Base-by-base conservation (phyloP, 2,888 invertebrate species). In the Xanthia icteritia region DNA sequence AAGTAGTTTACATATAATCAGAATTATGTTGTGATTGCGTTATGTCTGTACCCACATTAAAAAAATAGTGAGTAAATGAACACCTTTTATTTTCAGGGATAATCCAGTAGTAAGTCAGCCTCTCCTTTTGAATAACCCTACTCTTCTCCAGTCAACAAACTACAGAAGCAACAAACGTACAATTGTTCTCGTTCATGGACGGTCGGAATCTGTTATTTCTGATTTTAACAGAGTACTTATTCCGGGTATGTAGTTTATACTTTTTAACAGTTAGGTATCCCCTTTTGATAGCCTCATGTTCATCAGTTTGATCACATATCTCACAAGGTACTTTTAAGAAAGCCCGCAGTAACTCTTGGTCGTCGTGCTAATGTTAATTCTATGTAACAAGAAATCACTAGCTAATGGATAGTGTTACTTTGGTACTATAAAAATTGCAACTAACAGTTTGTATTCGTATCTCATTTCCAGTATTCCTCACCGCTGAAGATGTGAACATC, bases 401-500 rank as follows among this genome's bases (percentile, higher is more conserved):
- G 23, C 20, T 27, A 13, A 31, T 36, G 0, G 17, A 36, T 54
- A 31, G 15, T 23, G 15, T 31, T 67, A 31, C 9, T 67, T 51
- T 66, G 31, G 4, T 48, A 3, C 11, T 54, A 17, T 54, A 36
- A n/a, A 36, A 36, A n/a, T 9, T 31, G 23, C 31, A 31, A 67
- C 23, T 11, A 11, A 64, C 0, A 15, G 36, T 36, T 23, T 51
- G 51, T 56, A 9, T 56, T 45, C 2, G 20, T 56, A 4, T 76
- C 13, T 58, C 0, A 68, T 74, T 84, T 88, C 11, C 82, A 95
- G 95, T 91, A 9, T 92, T 93, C 75, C 90, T 95, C 4, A 87
- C 90, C 17, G 92, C 91, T 17, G 94, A 93, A 87, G 94, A 95
- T 56, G 88, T 94, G 5, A 96, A 96, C 81, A 89, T 96, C 2